phyloP scores from a whole-genome alignment of 2,797 vertebrate species.

The Helostoma temminkii region DNA sequence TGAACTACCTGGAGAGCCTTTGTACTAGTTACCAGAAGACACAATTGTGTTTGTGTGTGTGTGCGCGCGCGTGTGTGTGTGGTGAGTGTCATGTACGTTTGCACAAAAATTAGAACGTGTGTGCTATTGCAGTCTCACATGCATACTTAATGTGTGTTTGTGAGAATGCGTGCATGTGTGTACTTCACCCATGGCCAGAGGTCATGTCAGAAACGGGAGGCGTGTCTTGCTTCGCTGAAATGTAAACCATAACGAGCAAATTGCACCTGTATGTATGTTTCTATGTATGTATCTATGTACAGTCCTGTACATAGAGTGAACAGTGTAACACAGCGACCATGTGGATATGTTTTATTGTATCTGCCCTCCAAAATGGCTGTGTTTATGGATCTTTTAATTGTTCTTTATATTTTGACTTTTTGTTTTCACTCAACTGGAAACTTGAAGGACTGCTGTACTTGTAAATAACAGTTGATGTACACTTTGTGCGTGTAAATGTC shows the following conservation, averaged over 20 bases:
- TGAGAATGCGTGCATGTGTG: slow-evolving; percentile 41
- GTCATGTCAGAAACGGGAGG: slow-evolving; percentile 57
- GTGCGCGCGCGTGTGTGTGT: slow-evolving; percentile 30
- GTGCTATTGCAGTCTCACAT: slow-evolving; percentile 57
- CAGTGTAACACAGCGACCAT: slow-evolving; percentile 62
- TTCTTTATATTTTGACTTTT: slow-evolving; percentile 77
- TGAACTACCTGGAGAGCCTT: slow-evolving; percentile 58
- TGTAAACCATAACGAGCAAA: slow-evolving; percentile 70
- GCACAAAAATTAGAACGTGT: slow-evolving; percentile 54
- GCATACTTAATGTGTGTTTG: slow-evolving; percentile 16
- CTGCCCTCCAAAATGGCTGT: slow-evolving; percentile 76
- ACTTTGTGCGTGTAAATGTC: slow-evolving; percentile 95
- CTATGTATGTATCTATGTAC: slow-evolving; percentile 75
- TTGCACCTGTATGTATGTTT: slow-evolving; percentile 75
- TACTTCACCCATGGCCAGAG: no score
- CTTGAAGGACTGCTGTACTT: slow-evolving; percentile 99
- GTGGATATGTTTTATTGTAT: slow-evolving; percentile 83
- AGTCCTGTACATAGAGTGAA: slow-evolving; percentile 77
- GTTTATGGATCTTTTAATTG: slow-evolving; percentile 78
- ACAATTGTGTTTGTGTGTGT: slow-evolving; percentile 30
- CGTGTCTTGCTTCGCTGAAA: slow-evolving; percentile 63
- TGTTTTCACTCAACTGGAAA: slow-evolving; percentile 90
- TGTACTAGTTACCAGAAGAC: slow-evolving; percentile 63
- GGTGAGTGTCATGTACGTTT: slow-evolving; percentile 34
- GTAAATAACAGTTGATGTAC: slow-evolving; percentile 95